These are phyloP conservation scores for Physocephala rufipes DNA, from an alignment of 2,888 invertebrate species.

Conservation along the genomic window DNA sequence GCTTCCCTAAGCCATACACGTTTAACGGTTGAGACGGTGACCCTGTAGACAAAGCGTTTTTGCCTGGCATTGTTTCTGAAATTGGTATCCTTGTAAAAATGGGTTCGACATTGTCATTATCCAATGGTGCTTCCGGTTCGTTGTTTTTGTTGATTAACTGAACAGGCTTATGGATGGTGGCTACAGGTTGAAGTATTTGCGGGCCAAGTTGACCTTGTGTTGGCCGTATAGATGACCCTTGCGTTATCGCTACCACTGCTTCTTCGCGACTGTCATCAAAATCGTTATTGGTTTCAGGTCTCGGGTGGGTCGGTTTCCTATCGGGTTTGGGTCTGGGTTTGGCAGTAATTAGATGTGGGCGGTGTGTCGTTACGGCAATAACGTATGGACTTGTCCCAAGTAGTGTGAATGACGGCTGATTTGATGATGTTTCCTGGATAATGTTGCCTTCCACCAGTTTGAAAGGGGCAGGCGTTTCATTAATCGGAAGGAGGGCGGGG, in stretches of 20 bases:
- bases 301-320: constrained; percentile 56
- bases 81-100: constrained; percentile 9
- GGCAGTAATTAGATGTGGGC: constrained; percentile 66
- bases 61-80: neutral
- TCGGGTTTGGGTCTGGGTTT: constrained; percentile 50
- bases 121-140: neutral
- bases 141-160: neutral
- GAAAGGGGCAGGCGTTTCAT: constrained; percentile 43
- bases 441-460: constrained; percentile 40
- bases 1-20: constrained; percentile 7
- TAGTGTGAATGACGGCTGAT: constrained; percentile 45
- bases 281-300: constrained; percentile 41
- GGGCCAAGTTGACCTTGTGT: neutral
- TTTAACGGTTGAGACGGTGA: constrained; percentile 21
- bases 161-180: neutral
- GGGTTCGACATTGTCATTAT: constrained; percentile 12
- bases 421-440: constrained; percentile 39
- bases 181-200: neutral
- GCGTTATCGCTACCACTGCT: constrained; percentile 26
- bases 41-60: constrained; percentile 4
- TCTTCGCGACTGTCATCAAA: constrained; percentile 38
- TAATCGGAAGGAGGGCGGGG: constrained; percentile 43
- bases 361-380: constrained; percentile 36
- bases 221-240: constrained; percentile 39
- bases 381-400: constrained; percentile 48